Evolutionary conservation across 2,888 invertebrate genomes (phyloP).

Genomic region (Pollenia amentaria): DNA sequence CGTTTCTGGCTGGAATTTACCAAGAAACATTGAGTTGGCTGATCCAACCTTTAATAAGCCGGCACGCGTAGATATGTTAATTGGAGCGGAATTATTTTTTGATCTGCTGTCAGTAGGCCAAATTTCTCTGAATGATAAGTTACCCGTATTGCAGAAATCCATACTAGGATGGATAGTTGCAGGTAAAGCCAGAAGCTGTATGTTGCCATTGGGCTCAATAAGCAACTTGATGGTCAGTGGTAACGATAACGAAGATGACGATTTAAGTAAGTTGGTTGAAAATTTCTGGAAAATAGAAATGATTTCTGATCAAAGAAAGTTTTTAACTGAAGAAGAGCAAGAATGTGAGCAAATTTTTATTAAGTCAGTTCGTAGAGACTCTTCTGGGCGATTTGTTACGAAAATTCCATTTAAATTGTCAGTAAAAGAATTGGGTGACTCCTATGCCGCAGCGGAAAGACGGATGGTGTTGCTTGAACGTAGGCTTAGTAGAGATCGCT

Average conservation of each 20-base stretch:
- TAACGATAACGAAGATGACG: background rate
- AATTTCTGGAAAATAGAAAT: constrained; percentile 36
- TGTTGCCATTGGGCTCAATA: background rate
- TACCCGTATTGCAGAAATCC: constrained; percentile 50
- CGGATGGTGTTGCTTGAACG: constrained; percentile 41
- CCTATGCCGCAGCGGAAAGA: constrained; percentile 31
- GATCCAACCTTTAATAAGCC: constrained; percentile 47
- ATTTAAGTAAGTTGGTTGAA: background rate
- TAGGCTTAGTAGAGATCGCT: background rate
- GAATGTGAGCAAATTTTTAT: constrained; percentile 26
- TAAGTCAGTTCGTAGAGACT: constrained; percentile 18
- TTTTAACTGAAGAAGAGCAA: constrained; percentile 27
- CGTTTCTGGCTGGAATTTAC: background rate
- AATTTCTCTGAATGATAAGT: constrained; percentile 26
- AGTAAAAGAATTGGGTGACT: constrained; percentile 37
- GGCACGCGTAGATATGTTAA: constrained; percentile 37
- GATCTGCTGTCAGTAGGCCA: constrained; percentile 38
- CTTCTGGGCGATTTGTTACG: constrained; percentile 32
- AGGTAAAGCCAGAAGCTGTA: constrained; percentile 5
- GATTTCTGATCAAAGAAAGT: constrained; percentile 1
- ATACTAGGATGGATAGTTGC: constrained; percentile 54
- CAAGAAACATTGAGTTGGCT: constrained; percentile 29
- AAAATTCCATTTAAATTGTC: constrained; percentile 57
- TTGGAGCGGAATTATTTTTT: constrained; percentile 61
- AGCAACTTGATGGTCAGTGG: background rate